Base-by-base conservation (phyloP, 2,797 vertebrate species). In the Mycteria americana region DNA sequence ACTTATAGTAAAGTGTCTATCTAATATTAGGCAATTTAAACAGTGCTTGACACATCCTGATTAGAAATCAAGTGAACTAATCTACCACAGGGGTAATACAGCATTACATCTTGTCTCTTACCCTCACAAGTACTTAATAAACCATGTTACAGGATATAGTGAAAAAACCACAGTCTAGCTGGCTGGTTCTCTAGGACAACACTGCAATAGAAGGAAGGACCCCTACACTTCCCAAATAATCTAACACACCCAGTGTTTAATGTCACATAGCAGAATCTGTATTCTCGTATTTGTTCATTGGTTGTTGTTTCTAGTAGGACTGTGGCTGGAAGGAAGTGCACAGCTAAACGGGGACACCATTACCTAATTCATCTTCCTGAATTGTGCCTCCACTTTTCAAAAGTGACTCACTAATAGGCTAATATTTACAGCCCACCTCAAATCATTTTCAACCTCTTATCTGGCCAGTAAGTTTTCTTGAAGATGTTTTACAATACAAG, bases 221-320 rank as follows among this genome's bases (percentile, higher is more conserved):
- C 10, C 31, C 53, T 37, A 23, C 8, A 9, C 7, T 19, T 83
- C 64, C 54, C 30, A 56, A 33, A 45, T 54, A 15, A 19, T 4
- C 28, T 19, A 35, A 35, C n/a, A 65, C 16, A 33, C 6, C 8
- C n/a, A 63, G 10, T n/a, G 53, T 30, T 19, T n/a, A 53, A 46
- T 12, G 11, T 39, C 60, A 57, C n/a, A 39, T 2, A 48, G 50
- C 54, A 91, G 41, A 70, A 50, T 30, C 45, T 69, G 16, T 30
- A 33, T 24, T 65, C 28, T 60, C 0, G 0, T 43, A 14, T 77
- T 39, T 79, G 16, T 24, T 60, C 33, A 33, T 2, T 1, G 5
- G 24, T 28, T 8, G 27, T 13, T 88, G 33, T 60, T 76, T 92
- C 13, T 68, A 33, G 37, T 7, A 14, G 3, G 18, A 59, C 35